phyloP scores from a whole-genome alignment of 2,113 vertebrate genomes.

The Leptosomus discolor region DNA sequence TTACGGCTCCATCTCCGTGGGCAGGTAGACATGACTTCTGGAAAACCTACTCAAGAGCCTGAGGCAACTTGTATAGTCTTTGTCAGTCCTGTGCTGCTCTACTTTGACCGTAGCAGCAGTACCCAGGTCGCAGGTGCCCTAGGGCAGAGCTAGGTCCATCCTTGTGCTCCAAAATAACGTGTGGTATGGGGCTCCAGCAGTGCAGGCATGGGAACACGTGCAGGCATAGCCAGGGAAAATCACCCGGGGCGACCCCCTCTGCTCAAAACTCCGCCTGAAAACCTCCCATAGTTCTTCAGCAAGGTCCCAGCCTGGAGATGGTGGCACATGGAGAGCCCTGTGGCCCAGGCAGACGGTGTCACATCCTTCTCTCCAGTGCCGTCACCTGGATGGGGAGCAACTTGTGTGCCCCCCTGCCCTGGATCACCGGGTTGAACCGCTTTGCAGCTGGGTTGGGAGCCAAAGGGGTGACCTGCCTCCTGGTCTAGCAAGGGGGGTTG shows the following conservation, averaged over 20 bases:
- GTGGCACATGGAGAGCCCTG: accelerated
- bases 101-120: not conserved
- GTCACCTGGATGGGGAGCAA: not conserved
- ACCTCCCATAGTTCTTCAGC: not conserved
- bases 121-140: not conserved
- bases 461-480: not conserved
- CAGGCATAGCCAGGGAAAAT: not conserved
- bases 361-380: not conserved
- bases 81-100: not conserved
- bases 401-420: no score
- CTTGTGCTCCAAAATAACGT: not conserved
- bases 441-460: not conserved
- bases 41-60: not conserved
- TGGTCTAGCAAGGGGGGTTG: not conserved
- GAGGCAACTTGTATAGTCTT: not conserved
- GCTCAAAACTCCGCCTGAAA: not conserved
- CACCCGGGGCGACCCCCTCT: not conserved
- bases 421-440: not conserved
- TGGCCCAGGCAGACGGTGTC: not conserved
- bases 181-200: not conserved
- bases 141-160: no score
- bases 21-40: not conserved
- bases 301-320: not conserved
- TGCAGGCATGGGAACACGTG: accelerated
- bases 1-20: accelerated